Conservation (phyloP, 92 coral and sea anemone genomes). For the Porites rus region DNA sequence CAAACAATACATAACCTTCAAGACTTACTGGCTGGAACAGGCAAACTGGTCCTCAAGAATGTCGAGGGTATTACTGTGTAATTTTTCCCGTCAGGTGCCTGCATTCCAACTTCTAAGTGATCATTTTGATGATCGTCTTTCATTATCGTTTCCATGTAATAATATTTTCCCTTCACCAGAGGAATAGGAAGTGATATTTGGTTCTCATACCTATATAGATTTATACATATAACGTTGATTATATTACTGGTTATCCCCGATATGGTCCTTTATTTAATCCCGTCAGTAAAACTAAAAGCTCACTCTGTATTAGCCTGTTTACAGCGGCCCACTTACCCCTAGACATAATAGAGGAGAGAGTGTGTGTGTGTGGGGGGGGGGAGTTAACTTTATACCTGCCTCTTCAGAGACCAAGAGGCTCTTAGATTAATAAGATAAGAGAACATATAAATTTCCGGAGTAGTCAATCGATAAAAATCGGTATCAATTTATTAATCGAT, state of each 20-base stretch:
- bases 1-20: no score
- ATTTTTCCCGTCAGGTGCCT: slow-evolving; percentile 71
- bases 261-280: background rate
- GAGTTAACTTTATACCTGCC: no score
- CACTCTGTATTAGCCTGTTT: no score
- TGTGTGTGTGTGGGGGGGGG: no score
- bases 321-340: no score
- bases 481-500: no score
- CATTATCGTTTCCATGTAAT: slow-evolving; percentile 78
- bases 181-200: slow-evolving; percentile 71
- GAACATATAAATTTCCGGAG: no score
- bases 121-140: slow-evolving; percentile 79
- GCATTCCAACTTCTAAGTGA: slow-evolving; percentile 71
- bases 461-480: no score
- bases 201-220: background rate
- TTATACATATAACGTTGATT: background rate
- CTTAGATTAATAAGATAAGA: no score
- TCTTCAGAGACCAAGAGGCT: no score
- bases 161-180: slow-evolving; percentile 63
- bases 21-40: slow-evolving; percentile 11
- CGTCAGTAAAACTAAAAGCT: no score
- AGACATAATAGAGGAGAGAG: no score
- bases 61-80: slow-evolving; percentile 66
- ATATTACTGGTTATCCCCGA: background rate
- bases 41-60: slow-evolving; percentile 61